phyloP scores from a whole-genome alignment of 2,797 vertebrate species.

The Rhinophrynus dorsalis region DNA sequence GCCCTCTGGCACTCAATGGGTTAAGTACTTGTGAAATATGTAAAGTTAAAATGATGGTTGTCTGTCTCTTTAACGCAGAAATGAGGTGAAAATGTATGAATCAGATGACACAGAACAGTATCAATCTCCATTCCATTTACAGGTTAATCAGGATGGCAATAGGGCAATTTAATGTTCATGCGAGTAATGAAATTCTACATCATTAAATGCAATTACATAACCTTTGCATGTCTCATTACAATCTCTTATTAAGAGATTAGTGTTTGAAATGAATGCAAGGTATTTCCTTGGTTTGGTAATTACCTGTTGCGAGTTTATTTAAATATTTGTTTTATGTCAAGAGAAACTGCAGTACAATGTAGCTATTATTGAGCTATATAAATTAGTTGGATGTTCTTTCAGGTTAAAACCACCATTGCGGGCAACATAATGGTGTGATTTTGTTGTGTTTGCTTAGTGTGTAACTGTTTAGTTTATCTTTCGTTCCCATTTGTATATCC shows the following conservation, averaged over 20 bases:
- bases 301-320: slow-evolving; percentile 28
- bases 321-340: slow-evolving; percentile 36
- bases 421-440: slow-evolving; percentile 1
- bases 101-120: neutral
- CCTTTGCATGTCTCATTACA: slow-evolving; percentile 35
- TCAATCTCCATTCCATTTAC: slow-evolving; percentile 17
- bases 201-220: slow-evolving; percentile 28
- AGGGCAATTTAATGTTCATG: slow-evolving; percentile 9
- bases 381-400: slow-evolving; percentile 14
- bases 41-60: slow-evolving; percentile 17
- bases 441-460: slow-evolving; percentile 10
- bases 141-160: slow-evolving; percentile 23
- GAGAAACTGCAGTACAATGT: slow-evolving; percentile 15
- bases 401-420: slow-evolving; percentile 26
- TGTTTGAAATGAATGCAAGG: slow-evolving; percentile 22
- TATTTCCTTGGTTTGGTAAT: slow-evolving; percentile 34
- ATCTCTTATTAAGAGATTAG: slow-evolving; percentile 36
- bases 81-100: slow-evolving; percentile 2
- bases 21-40: too few relatives aligned
- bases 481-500: neutral
- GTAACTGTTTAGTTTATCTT: slow-evolving; percentile 19
- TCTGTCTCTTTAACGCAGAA: slow-evolving; percentile 4
- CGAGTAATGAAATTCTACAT: slow-evolving; percentile 30
- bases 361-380: neutral
- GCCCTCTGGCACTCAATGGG: too few relatives aligned